phyloP scores from a whole-genome alignment of 2,888 invertebrate genomes.

The Leucoma salicis region DNA sequence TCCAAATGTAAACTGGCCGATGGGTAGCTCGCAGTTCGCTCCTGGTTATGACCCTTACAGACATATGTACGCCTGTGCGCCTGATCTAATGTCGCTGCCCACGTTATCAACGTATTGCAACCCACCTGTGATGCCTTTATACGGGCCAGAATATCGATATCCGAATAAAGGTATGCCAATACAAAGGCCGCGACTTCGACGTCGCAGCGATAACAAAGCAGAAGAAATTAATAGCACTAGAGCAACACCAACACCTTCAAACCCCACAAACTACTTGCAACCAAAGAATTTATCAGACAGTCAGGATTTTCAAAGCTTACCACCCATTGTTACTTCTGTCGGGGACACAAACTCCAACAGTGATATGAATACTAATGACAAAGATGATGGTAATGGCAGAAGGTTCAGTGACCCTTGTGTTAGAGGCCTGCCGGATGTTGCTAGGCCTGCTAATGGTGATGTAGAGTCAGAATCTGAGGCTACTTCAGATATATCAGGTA shows the following conservation, averaged over 20 bases:
- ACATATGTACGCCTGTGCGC: slow-evolving; percentile 76
- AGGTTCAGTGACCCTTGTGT: slow-evolving; percentile 87
- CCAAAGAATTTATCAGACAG: slow-evolving; percentile 68
- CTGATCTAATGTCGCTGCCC: slow-evolving; percentile 85
- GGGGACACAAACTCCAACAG: slow-evolving; percentile 73
- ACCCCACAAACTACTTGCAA: slow-evolving; percentile 57
- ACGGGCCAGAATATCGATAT: slow-evolving; percentile 63
- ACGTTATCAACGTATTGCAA: slow-evolving; percentile 81
- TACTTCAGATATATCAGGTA: slow-evolving; percentile 77
- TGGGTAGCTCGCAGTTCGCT: slow-evolving; percentile 60
- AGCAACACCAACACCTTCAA: slow-evolving; percentile 28
- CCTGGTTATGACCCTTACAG: slow-evolving; percentile 74
- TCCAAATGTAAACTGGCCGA: slow-evolving; percentile 56
- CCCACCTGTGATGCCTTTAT: slow-evolving; percentile 48
- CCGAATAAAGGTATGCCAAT: slow-evolving; percentile 61
- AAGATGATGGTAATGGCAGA: slow-evolving; percentile 78
- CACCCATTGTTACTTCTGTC: slow-evolving; percentile 84
- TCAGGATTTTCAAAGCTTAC: slow-evolving; percentile 85
- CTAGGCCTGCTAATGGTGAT: slow-evolving; percentile 70
- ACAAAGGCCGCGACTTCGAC: slow-evolving; percentile 57
- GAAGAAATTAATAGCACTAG: slow-evolving; percentile 57
- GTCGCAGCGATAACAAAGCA: slow-evolving; percentile 53
- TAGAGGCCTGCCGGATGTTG: slow-evolving; percentile 69
- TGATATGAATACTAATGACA: slow-evolving; percentile 75
- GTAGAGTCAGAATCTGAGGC: slow-evolving; percentile 79